Percentiles rank a stretch among this genome's conserved stretches.
These are phyloP conservation scores for Drosophila meridiana DNA, from an alignment of 2,888 invertebrate species.

Conservation along the genomic window DNA sequence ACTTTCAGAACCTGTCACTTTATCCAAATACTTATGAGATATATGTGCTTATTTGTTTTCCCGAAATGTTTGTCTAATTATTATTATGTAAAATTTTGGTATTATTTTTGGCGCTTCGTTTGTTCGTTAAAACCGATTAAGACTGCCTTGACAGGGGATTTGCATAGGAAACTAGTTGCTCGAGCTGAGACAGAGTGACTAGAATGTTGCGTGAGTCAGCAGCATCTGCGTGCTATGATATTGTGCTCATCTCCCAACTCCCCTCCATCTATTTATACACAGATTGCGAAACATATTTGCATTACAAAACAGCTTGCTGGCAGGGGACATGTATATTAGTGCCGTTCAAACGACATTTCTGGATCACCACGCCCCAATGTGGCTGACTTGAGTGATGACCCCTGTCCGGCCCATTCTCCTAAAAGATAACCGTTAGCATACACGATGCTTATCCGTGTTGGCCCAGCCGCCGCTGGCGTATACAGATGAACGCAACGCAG, in stretches of 20 bases:
- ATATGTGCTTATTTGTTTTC: slow-evolving; percentile 59
- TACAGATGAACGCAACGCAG: slow-evolving; percentile 51
- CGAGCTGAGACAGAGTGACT: slow-evolving; percentile 25
- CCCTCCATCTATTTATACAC: slow-evolving; percentile 52
- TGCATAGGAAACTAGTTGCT: slow-evolving; percentile 56
- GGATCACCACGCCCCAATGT: slow-evolving; percentile 66
- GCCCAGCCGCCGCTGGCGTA: slow-evolving; percentile 26
- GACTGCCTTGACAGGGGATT: slow-evolving; percentile 61
- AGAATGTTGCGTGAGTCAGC: slow-evolving; percentile 63
- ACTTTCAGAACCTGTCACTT: slow-evolving; percentile 46
- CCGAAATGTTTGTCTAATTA: slow-evolving; percentile 56
- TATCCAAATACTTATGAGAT: slow-evolving; percentile 53
- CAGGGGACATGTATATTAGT: slow-evolving; percentile 39
- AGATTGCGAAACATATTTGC: slow-evolving; percentile 69
- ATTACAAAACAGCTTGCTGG: slow-evolving; percentile 58
- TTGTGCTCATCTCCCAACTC: slow-evolving; percentile 27
- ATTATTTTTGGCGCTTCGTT: slow-evolving; percentile 44
- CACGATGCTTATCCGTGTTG: slow-evolving; percentile 55
- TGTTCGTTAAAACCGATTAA: slow-evolving; percentile 20
- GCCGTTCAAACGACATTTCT: slow-evolving; percentile 57
- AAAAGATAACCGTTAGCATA: slow-evolving; percentile 46
- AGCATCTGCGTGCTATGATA: slow-evolving; percentile 45
- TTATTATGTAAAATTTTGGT: slow-evolving; percentile 66
- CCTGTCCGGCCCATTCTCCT: not conserved
- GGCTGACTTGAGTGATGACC: slow-evolving; percentile 67